Conservation (phyloP, 1,140 invertebrate species). For the Drosophila repleta region DNA sequence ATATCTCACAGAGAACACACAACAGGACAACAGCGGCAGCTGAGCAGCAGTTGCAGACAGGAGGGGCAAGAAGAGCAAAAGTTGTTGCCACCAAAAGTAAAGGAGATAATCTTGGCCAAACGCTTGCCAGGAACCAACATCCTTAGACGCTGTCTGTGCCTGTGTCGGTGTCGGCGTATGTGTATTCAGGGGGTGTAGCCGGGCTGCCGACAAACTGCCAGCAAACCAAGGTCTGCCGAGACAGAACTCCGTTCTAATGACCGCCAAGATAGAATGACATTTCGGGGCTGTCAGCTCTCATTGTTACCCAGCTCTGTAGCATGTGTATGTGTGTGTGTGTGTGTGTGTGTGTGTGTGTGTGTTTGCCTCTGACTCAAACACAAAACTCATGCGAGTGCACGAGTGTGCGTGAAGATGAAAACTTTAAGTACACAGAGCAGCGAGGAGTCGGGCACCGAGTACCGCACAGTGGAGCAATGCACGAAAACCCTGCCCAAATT, state of each 20-base stretch:
- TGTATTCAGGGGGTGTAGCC: background rate
- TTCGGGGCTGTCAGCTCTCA: conserved; percentile 79
- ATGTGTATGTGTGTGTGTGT: conserved; percentile 30
- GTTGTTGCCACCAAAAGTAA: conserved; percentile 81
- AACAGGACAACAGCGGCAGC: conserved; percentile 8
- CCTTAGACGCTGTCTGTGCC: conserved; percentile 24
- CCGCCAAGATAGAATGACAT: conserved; percentile 82
- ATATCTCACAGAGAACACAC: conserved; percentile 59
- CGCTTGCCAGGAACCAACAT: conserved; percentile 64
- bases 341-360: no score
- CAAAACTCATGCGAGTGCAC: conserved; percentile 31
- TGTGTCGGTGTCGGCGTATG: conserved; percentile 1
- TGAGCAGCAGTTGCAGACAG: conserved; percentile 17
- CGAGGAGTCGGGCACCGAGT: conserved; percentile 57
- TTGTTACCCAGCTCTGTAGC: conserved; percentile 63
- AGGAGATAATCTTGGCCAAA: conserved; percentile 78
- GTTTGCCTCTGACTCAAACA: conserved; percentile 22
- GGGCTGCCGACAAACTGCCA: conserved; percentile 35
- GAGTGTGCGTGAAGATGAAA: conserved; percentile 62
- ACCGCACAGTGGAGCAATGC: conserved; percentile 12
- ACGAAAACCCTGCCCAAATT: background rate
- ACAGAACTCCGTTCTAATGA: conserved; percentile 77
- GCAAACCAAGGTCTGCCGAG: conserved; percentile 40
- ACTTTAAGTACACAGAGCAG: conserved; percentile 72
- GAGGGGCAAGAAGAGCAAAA: conserved; percentile 40